A percentile compares a stretch with the other conserved stretches of the same genome.
Evolutionary conservation across 92 coral and sea anemone genomes (phyloP).

Genomic region (Pocillopora grandis): DNA sequence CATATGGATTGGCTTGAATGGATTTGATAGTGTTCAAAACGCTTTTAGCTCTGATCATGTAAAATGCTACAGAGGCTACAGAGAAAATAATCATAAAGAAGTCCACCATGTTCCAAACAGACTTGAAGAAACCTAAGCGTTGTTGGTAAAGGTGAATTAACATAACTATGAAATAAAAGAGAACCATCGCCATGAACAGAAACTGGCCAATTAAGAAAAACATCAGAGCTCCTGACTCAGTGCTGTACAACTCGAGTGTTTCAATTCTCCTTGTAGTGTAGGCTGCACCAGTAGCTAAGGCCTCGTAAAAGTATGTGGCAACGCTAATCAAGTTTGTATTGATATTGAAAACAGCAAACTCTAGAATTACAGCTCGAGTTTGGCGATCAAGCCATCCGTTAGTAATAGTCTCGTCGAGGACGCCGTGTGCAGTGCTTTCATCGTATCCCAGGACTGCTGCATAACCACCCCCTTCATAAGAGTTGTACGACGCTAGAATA

Average conservation of each 20-base stretch:
- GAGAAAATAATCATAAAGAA: conserved; percentile 14
- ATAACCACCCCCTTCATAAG: conserved; percentile 32
- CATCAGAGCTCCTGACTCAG: conserved; percentile 30
- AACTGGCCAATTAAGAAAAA: conserved; percentile 36
- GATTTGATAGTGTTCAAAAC: conserved; percentile 17
- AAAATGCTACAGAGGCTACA: conserved; percentile 19
- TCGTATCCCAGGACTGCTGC: conserved; percentile 38
- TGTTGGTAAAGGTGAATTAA: conserved; percentile 30
- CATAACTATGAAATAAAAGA: conserved; percentile 13
- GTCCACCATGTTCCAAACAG: conserved; percentile 36
- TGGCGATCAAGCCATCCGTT: conserved; percentile 47
- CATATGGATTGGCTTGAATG: conserved; percentile 31
- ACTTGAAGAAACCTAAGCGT: conserved; percentile 5
- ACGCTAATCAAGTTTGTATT: conserved; percentile 25
- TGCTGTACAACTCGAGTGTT: conserved; percentile 25
- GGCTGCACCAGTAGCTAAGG: conserved; percentile 30
- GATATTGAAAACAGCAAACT: conserved; percentile 37
- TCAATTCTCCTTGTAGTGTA: conserved; percentile 13
- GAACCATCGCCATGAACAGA: conserved; percentile 36
- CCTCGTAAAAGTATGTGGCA: conserved; percentile 34
- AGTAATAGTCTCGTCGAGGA: conserved; percentile 4
- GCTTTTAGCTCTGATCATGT: conserved; percentile 24
- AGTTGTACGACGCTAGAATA: background rate
- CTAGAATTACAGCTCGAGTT: conserved; percentile 35
- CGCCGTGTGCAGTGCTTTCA: conserved; percentile 20